Evolutionary conservation across 35 echinoderm and acorn worm species (phyloP).

Genomic region (Heliocidaris tuberculata): DNA sequence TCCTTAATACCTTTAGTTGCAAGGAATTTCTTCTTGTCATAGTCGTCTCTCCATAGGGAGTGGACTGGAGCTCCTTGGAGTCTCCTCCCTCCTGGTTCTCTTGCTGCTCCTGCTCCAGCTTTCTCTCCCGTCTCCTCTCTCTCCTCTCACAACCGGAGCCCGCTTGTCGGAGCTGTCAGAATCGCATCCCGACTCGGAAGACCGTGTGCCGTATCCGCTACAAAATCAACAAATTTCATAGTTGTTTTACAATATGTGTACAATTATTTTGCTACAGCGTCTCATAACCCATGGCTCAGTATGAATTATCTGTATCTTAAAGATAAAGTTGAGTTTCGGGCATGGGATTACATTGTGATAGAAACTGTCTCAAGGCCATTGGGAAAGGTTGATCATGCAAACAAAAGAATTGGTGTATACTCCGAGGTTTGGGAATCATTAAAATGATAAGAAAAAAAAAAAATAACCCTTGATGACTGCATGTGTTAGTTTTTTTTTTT

Average conservation of each 20-base stretch:
- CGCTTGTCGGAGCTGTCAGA: constrained; percentile 93
- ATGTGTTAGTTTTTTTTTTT: no score
- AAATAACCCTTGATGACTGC: no score
- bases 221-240: neutral
- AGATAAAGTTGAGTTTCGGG: no score
- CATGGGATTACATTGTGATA: no score
- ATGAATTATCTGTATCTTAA: no score
- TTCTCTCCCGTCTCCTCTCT: constrained; percentile 61
- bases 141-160: constrained; percentile 80
- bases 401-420: no score
- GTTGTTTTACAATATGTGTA: neutral
- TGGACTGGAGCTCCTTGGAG: constrained; percentile 35
- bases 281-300: no score
- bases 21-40: constrained; percentile 95
- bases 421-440: no score
- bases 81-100: constrained; percentile 50
- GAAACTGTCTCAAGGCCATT: no score
- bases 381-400: no score
- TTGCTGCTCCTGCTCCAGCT: constrained; percentile 65
- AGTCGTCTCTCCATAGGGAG: constrained; percentile 55
- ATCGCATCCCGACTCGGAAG: constrained; percentile 92
- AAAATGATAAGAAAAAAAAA: no score
- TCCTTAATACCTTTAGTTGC: constrained; percentile 77
- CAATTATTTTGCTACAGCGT: no score
- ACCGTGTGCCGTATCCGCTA: constrained; percentile 68